phyloP scores from a whole-genome alignment of 2,113 vertebrate genomes.

The Acrocephalus arundinaceus region DNA sequence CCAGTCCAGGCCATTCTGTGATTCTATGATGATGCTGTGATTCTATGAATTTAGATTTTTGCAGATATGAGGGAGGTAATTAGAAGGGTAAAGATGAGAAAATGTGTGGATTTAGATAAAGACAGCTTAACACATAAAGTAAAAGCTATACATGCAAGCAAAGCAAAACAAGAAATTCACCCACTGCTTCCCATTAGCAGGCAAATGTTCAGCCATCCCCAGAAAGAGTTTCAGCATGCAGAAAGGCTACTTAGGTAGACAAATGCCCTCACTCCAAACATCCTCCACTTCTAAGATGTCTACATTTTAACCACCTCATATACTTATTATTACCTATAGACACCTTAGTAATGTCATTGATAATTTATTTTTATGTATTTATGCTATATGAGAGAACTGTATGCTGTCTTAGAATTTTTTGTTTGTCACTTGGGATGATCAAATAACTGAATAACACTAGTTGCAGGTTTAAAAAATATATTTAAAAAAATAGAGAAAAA shows the following conservation, averaged over 20 bases:
- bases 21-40: neutral
- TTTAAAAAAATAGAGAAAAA: neutral
- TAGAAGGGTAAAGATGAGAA: neutral
- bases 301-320: neutral
- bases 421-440: neutral
- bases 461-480: neutral
- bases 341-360: neutral
- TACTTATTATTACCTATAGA: neutral
- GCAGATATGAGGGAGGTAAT: neutral
- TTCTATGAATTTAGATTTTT: neutral
- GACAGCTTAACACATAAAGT: rapidly evolving
- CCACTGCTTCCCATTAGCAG: neutral
- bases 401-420: neutral
- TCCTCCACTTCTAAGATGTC: neutral
- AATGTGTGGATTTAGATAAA: neutral
- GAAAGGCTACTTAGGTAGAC: neutral
- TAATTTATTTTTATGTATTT: neutral
- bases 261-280: neutral
- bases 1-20: neutral
- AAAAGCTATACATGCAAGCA: neutral
- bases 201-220: neutral
- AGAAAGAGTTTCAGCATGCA: neutral
- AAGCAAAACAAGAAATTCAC: neutral
- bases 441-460: neutral
- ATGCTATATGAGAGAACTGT: neutral